Evolutionary conservation across 2,888 invertebrate genomes (phyloP).

Genomic region (Boloria selene): DNA sequence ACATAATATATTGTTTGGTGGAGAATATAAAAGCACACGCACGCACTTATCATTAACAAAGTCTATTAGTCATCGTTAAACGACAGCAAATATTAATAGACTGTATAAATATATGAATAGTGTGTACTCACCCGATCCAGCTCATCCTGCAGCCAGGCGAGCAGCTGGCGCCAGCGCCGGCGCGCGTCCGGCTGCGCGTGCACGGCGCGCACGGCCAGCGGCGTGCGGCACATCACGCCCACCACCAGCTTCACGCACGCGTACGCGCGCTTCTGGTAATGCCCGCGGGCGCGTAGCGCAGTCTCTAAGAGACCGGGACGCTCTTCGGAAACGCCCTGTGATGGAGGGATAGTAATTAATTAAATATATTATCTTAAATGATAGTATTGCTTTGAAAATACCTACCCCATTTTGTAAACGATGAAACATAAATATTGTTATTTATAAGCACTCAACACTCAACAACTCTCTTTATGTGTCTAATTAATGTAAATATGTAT

Average conservation of each 20-base stretch:
- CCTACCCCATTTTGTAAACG: no score
- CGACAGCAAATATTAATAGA: background rate
- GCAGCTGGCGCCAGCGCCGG: slow-evolving; percentile 93
- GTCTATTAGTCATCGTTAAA: background rate
- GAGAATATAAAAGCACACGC: no score
- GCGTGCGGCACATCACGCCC: slow-evolving; percentile 92
- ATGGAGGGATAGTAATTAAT: background rate
- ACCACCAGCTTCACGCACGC: slow-evolving; percentile 98
- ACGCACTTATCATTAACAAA: no score
- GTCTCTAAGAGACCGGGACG: slow-evolving; percentile 96
- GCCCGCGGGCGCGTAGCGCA: slow-evolving; percentile 94
- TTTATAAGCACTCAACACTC: no score
- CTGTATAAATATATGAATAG: background rate
- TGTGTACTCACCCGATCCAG: slow-evolving; percentile 85
- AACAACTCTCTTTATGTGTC: no score
- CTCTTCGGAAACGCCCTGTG: slow-evolving; percentile 80
- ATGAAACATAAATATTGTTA: no score
- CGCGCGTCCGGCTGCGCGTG: slow-evolving; percentile 89
- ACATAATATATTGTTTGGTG: background rate
- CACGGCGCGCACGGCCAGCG: slow-evolving; percentile 90
- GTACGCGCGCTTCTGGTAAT: slow-evolving; percentile 98
- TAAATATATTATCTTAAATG: no score
- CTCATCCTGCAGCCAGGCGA: slow-evolving; percentile 97
- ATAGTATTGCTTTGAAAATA: no score
- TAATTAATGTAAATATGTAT: no score